A percentile compares a stretch with the other conserved stretches of the same genome.
Conservation (phyloP, 2,888 invertebrate species). For the Neria commutata region DNA sequence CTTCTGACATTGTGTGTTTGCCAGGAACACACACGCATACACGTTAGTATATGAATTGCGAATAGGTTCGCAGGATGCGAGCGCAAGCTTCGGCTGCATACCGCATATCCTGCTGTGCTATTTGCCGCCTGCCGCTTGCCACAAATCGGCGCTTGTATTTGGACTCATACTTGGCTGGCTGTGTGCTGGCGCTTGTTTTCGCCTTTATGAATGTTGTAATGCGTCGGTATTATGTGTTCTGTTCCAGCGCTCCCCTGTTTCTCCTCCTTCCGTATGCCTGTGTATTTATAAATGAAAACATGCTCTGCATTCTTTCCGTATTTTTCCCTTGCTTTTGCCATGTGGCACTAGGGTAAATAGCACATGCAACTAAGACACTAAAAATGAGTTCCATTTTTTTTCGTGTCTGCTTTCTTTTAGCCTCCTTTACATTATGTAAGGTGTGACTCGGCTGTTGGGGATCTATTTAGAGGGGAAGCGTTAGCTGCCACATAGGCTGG, state of each 20-base stretch:
- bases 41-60: constrained; percentile 60
- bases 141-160: constrained; percentile 47
- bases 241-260: too few species aligned
- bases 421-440: too few species aligned
- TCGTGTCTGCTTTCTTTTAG: too few species aligned
- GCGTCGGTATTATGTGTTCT: background rate
- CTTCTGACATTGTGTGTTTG: constrained; percentile 3
- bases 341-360: background rate
- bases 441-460: too few species aligned
- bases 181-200: background rate
- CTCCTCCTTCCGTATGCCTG: background rate
- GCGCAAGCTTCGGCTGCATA: constrained; percentile 36
- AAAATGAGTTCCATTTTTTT: background rate
- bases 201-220: background rate
- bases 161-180: constrained; percentile 37
- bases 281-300: background rate
- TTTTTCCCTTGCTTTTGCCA: background rate
- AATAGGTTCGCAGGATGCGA: constrained; percentile 56
- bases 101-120: constrained; percentile 19
- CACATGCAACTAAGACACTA: background rate
- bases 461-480: too few species aligned
- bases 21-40: constrained; percentile 47
- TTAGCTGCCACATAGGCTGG: too few species aligned
- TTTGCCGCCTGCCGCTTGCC: constrained; percentile 3
- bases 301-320: background rate